Evolutionary conservation across 2,113 vertebrate genomes (phyloP), one percentile per base, ranked within the genome.

Genomic region (Oryzias woworae): DNA sequence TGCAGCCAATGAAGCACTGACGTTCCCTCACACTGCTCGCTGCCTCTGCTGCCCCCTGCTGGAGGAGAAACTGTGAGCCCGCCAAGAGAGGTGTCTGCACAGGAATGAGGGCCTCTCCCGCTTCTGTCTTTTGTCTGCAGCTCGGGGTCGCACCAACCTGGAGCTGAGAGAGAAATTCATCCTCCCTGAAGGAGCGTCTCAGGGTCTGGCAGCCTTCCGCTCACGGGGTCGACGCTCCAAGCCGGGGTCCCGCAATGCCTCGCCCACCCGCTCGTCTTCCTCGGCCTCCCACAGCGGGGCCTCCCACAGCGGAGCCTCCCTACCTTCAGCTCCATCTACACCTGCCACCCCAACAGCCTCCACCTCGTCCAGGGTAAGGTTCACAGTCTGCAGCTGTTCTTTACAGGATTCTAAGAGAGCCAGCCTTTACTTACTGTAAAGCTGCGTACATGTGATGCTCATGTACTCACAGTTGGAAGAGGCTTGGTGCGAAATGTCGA

Each of bases 141-240:
- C 97, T 45, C 95, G 97, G 22, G 97, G 97, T 44, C 92, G 97
- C 62, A 99, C 97, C 75, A 99, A 99, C 92, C 92, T 99, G 42
- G 97, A 99, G 80, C 93, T 99, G 51, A 89, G 97, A 48, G 97
- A 99, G 90, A 98, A 98, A 79, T 99, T 99, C 90, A 99, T 99
- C 87, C 87, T 99, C 8, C 96, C 96, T 0, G 97, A 98, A 52
- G 97, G 96, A 17, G 94, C 94, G 2, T 94, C 96, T 1, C 94
- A 96, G 86, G 94, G 95, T 5, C 94, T 98, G 92, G 95, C 96
- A 0, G 94, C 96, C 0, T 99, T 98, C 93, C 92, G 97, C 0
- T 96, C 95, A 0, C 91, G 96, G 47, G 97, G 97, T 28, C 93
- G 97, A 1, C 91, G 96, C 16, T 99, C 97, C 18, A 98, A 98